Evolutionary conservation across 1,140 invertebrate species (phyloP).

Genomic region (Hylaeus anthracinus): DNA sequence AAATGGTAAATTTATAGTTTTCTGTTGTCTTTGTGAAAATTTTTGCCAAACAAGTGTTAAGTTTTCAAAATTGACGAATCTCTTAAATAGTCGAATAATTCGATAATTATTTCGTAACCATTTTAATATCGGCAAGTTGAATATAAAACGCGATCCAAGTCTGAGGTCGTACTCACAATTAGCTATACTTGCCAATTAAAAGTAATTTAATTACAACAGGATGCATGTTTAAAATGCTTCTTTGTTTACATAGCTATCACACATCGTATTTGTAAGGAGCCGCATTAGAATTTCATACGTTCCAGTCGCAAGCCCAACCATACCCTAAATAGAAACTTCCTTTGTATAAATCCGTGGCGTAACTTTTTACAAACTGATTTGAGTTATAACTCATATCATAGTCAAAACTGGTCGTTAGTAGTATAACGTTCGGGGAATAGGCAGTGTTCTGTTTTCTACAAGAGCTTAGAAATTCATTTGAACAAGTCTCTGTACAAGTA

Average conservation of each 20-base stretch:
- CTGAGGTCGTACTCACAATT: not conserved
- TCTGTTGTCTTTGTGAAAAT: slow-evolving; percentile 29
- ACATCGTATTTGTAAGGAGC: slow-evolving; percentile 21
- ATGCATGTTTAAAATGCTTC: slow-evolving; percentile 10
- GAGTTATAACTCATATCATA: slow-evolving; percentile 37
- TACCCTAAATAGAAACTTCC: slow-evolving; percentile 50
- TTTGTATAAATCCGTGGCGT: slow-evolving; percentile 53
- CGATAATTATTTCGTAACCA: slow-evolving; percentile 3
- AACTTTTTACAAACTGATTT: slow-evolving; percentile 41
- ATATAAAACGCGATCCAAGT: not conserved
- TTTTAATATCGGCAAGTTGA: slow-evolving; percentile 1
- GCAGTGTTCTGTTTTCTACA: slow-evolving; percentile 58
- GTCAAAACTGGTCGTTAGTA: slow-evolving; percentile 49
- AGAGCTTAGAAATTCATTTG: slow-evolving; percentile 56
- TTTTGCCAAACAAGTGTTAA: slow-evolving; percentile 7
- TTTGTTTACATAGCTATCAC: slow-evolving; percentile 32
- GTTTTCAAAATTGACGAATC: slow-evolving; percentile 9
- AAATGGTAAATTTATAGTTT: slow-evolving; percentile 32
- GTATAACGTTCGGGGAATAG: slow-evolving; percentile 56
- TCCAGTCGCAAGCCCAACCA: slow-evolving; percentile 47
- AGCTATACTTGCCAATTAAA: not conserved
- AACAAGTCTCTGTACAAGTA: slow-evolving; percentile 51
- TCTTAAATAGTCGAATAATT: slow-evolving; percentile 3
- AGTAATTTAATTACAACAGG: slow-evolving; percentile 3
- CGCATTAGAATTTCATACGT: slow-evolving; percentile 36